A percentile compares a stretch with the other conserved stretches of the same genome.
Conservation (phyloP, 2,113 vertebrate genomes). For the Chiloscyllium plagiosum region DNA sequence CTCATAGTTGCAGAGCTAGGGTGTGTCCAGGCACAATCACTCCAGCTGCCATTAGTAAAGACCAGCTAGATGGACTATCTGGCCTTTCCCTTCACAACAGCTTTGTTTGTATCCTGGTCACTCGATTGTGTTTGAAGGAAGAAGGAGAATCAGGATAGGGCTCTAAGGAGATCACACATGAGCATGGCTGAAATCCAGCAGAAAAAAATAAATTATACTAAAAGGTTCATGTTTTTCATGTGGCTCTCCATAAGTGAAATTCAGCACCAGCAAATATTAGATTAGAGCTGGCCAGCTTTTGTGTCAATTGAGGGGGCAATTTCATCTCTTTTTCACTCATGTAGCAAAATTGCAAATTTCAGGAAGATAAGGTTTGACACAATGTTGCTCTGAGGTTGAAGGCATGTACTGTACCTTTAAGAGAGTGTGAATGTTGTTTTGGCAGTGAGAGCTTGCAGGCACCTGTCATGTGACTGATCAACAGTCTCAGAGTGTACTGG, state of each 20-base stretch:
- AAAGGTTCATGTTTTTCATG: background rate
- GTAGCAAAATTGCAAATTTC: no score
- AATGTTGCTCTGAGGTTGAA: no score
- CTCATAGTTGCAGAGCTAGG: background rate
- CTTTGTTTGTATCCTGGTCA: background rate
- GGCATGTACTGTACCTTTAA: no score
- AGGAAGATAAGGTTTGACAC: no score
- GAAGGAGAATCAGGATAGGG: background rate
- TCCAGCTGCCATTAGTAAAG: background rate
- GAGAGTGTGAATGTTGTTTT: no score
- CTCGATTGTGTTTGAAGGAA: background rate
- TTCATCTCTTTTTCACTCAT: no score
- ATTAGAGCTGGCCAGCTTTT: background rate
- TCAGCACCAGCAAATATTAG: background rate
- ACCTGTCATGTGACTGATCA: no score
- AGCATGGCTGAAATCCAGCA: background rate
- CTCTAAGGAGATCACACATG: background rate
- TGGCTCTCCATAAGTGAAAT: background rate
- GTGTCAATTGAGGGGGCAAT: no score
- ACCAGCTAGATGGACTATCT: background rate
- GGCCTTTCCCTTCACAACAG: no score
- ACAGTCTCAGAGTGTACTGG: no score
- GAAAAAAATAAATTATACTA: background rate
- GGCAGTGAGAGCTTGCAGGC: no score
- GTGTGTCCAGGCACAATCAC: background rate